Base-by-base conservation (phyloP, 1,140 invertebrate genomes). In the Zaprionus africanus region DNA sequence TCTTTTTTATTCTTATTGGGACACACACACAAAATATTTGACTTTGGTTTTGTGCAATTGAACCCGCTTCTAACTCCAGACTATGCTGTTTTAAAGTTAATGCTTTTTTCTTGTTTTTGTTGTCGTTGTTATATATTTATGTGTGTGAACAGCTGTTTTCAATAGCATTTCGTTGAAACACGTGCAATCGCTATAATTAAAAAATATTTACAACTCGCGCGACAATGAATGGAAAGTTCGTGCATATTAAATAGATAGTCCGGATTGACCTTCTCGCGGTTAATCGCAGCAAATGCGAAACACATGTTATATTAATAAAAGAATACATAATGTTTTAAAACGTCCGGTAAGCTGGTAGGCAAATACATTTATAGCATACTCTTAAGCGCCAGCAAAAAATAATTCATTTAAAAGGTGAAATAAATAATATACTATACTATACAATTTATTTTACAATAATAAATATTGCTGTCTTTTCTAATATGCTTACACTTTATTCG, bases 191-290 rank as follows among this genome's bases (percentile, higher is more conserved):
- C 11, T 24, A 24, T 13, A 51, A 51, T 22, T 22, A 51, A 51
- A 49, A 51, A 24, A 51, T 51, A 51, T 22, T 51, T 22, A 51
- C 19, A 49, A 17, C 11, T 49, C 5, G 5, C 11, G 11, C 19
- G 46, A 51, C 19, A 51, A 24, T 51, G 46, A 51, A 51, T 51
- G 46, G 19, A 51, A 51, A 51, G 19, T 51, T 51, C 46, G 46
- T 12, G 46, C 19, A 51, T 51, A 24, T 28, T 31, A n/a, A 56
- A 56, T 28, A 56, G 7, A 56, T 15, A 31, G 4, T 26, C 5
- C 26, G 46, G 4, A 34, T 2, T 51, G 46, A 51, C 46, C 19
- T 24, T 46, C 41, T 19, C 19, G 46, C 46, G 19, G 11, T 51
- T 51, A 51, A 51, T 51, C 46, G 19, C 46, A 51, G 46, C 46